Conservation (phyloP, 2,888 invertebrate genomes). For the Meiosimyza decipiens region DNA sequence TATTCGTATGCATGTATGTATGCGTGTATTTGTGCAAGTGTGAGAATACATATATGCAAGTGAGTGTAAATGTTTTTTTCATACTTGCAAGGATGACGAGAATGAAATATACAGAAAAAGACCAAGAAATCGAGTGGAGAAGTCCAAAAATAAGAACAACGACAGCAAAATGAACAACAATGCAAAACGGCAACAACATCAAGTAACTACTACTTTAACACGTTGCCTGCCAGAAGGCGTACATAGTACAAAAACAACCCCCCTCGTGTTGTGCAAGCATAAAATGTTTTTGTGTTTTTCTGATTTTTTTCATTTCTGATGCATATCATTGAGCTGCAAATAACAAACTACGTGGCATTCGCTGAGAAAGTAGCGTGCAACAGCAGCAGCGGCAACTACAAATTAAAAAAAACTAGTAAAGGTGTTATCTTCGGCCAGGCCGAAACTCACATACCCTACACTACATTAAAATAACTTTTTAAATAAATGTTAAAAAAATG, state of each 20-base stretch:
- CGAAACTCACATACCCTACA: too few species aligned
- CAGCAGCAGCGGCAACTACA: conserved; percentile 14
- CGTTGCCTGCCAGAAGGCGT: conserved; percentile 8
- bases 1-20: not conserved
- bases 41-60: not conserved
- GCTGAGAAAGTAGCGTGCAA: not conserved
- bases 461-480: too few species aligned
- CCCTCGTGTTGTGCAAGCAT: not conserved
- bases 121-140: not conserved
- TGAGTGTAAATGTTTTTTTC: conserved; percentile 17
- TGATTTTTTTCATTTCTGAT: not conserved
- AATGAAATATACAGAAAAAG: not conserved
- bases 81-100: not conserved
- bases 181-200: not conserved
- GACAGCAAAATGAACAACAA: conserved; percentile 21
- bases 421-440: too few species aligned
- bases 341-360: conserved; percentile 19
- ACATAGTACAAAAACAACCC: conserved; percentile 12
- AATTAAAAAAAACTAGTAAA: not conserved
- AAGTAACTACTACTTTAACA: conserved; percentile 7
- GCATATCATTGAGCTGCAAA: conserved; percentile 11
- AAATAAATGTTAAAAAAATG: too few species aligned
- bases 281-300: not conserved
- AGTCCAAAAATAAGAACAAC: conserved; percentile 16
- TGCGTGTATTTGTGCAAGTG: not conserved